phyloP scores from a whole-genome alignment of 2,888 invertebrate species.

The Leptarthrus brevirostris region DNA sequence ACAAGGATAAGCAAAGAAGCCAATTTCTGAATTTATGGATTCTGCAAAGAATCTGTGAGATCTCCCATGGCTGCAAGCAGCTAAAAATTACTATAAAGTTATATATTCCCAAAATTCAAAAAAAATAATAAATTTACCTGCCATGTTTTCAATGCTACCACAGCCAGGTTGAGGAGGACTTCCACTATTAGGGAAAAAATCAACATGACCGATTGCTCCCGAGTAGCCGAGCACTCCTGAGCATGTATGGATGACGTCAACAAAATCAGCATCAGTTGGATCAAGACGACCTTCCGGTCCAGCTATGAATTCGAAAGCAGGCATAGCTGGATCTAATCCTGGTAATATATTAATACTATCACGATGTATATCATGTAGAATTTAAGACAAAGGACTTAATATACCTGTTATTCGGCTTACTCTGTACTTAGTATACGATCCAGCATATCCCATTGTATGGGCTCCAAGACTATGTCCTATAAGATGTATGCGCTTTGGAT shows the following conservation, averaged over 20 bases:
- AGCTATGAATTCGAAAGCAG: constrained; percentile 58
- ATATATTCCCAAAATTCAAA: not conserved
- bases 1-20: constrained; percentile 72
- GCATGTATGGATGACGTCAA: constrained; percentile 80
- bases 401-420: constrained; percentile 72
- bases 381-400: not conserved
- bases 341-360: no score
- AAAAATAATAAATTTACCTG: not conserved
- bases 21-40: constrained; percentile 71
- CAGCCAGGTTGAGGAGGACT: constrained; percentile 77
- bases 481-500: constrained; percentile 61
- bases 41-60: constrained; percentile 73
- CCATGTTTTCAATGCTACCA: constrained; percentile 63
- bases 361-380: no score
- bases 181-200: constrained; percentile 82
- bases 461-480: constrained; percentile 72
- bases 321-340: constrained; percentile 76
- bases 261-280: constrained; percentile 76
- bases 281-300: constrained; percentile 69
- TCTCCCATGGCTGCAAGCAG: constrained; percentile 78
- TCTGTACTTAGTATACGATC: constrained; percentile 67
- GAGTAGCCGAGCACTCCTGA: constrained; percentile 73
- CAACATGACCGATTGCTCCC: constrained; percentile 74
- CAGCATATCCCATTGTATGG: constrained; percentile 73
- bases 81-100: constrained; percentile 58